phyloP scores from a whole-genome alignment of 2,888 invertebrate genomes.

The Drosophila setosimentum region DNA sequence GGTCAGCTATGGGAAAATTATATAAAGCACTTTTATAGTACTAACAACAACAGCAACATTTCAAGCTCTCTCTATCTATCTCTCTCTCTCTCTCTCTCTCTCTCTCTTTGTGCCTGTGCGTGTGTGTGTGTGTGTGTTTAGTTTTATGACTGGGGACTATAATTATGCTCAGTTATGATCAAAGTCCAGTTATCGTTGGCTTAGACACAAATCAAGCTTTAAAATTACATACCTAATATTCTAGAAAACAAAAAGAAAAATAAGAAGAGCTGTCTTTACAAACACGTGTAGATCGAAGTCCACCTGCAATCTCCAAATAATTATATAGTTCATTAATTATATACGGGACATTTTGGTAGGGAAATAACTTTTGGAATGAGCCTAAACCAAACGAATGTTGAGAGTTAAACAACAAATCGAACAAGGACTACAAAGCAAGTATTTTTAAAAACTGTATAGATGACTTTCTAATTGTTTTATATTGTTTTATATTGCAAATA shows the following conservation, averaged over 20 bases:
- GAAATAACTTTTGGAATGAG: background rate
- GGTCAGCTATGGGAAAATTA: slow-evolving; percentile 72
- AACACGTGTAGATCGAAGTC: background rate
- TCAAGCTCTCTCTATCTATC: slow-evolving; percentile 37
- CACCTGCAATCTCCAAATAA: background rate
- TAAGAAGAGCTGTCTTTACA: background rate
- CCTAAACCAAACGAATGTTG: background rate
- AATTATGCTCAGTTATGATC: slow-evolving; percentile 66
- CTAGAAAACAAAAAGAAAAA: background rate
- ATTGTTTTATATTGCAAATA: background rate
- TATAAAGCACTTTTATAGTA: slow-evolving; percentile 69
- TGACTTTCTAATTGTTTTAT: too few relatives aligned
- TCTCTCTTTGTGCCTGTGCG: background rate
- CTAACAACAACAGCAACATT: slow-evolving; percentile 29
- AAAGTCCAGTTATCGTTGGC: slow-evolving; percentile 70
- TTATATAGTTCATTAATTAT: background rate
- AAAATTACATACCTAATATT: slow-evolving; percentile 35
- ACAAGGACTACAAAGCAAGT: background rate
- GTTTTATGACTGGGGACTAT: slow-evolving; percentile 49
- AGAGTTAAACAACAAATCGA: background rate
- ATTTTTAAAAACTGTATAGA: background rate
- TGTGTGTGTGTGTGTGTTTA: slow-evolving; percentile 25
- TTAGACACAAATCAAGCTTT: slow-evolving; percentile 40
- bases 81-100: slow-evolving; percentile 20
- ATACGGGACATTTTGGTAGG: background rate